Evolutionary conservation across 1,140 invertebrate species (phyloP), one percentile per base, ranked within the genome.

Genomic region (Mya arenaria): DNA sequence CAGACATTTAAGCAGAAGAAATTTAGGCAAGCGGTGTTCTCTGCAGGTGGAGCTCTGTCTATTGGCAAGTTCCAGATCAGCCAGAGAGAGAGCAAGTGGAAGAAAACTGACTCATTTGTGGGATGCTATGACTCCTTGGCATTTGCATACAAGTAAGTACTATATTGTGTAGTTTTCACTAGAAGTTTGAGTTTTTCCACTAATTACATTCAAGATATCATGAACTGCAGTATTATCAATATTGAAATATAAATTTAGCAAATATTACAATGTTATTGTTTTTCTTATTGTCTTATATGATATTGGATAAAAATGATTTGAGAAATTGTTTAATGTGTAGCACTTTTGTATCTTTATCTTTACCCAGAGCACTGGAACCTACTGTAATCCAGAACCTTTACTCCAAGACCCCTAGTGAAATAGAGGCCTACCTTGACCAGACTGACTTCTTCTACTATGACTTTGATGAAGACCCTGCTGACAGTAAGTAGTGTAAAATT

Each of bases 11-110:
- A 56, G 19, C 32, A 63, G 25, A 39, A 75, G 8, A 41, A 41
- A 30, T 75, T 75, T 41, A 62, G 32, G 19, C 19, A 78, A 19
- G 44, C 39, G 37, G 48, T 39, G 6, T 69, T 80, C 23, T 8
- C 32, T 10, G 52, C 48, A 23, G 65, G 77, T 30, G 77, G 77
- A 41, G 48, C 34, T 2, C 37, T 80, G 36, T 80, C 77, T 69
- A 8, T 80, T 15, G 66, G 77, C 5, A 80, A 80, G 32, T 80
- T 80, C 77, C 77, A 80, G 36, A 71, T 80, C 23, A 80, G 77
- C 44, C 66, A 69, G 25, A 23, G 4, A 5, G 28, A 56, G 48
- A 44, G 48, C 32, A 80, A 80, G 34, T 80, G 77, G 77, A 56
- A 80, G 66, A 80, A 69, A 28, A 30, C 36, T 25, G 77, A 80